Base-by-base conservation (phyloP, 2,888 invertebrate genomes). In the Nasonovia ribisnigri region DNA sequence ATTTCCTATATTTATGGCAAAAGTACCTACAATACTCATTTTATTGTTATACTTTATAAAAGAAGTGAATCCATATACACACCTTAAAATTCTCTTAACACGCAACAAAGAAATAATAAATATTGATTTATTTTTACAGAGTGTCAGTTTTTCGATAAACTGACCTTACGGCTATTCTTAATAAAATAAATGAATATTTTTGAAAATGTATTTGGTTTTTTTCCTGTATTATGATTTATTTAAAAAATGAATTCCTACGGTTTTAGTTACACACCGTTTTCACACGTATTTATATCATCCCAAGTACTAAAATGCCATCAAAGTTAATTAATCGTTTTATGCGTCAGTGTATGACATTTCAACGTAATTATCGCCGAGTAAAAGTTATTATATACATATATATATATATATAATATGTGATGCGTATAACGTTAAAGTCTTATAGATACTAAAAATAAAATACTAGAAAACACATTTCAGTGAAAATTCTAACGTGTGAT, bases 91-190 rank as follows among this genome's bases (percentile, higher is more conserved):
- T 77, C 10, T 90, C n/a, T 77, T 26, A 13, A 36, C 90, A 48
- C 90, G 67, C 90, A 26, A 90, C 90, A 36, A 90, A 36, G 36
- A 77, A 36, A 36, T 36, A 77, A 77, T 77, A 77, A 90, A 77
- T 90, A 77, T 77, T 90, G 90, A 77, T 90, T 90, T 67, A 77
- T 77, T 77, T 24, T 20, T 54, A 20, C 6, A 77, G 67, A 67
- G 20, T 20, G 36, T 36, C 36, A 20, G 20, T 36, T 0, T 77
- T 77, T 77, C 11, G 20, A 77, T 36, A 36, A 36, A 20, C 20
- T 36, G 20, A 36, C 67, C 67, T 2, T 36, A 77, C 6, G 16
- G 20, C 20, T 36, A 36, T 36, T 77, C 29, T 36, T 36, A 20
- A 77, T 42, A 77, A 36, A 1, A 77, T 77, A 20, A 77, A 77